Evolutionary conservation across 2,888 invertebrate genomes (phyloP).

Genomic region (Tetragnatha montana): DNA sequence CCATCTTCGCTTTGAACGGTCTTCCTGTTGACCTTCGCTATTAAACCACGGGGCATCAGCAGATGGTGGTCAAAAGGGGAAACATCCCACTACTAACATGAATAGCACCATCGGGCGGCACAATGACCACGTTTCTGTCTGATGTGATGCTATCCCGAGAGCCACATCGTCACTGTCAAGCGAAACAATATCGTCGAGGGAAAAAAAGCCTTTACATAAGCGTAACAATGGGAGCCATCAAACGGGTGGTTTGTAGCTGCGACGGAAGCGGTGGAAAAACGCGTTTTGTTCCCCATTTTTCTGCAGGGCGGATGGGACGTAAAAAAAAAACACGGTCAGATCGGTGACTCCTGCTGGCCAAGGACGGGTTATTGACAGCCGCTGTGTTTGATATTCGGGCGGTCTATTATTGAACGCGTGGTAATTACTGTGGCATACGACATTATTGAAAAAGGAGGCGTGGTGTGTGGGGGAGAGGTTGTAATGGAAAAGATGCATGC

Average conservation of each 20-base stretch:
- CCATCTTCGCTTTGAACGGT: background rate
- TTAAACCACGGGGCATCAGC: background rate
- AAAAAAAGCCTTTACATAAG: conserved; percentile 33
- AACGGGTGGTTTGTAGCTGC: conserved; percentile 21
- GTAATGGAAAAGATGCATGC: background rate
- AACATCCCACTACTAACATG: conserved; percentile 35
- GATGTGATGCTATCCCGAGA: conserved; percentile 29
- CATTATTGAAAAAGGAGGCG: background rate
- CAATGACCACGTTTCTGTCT: conserved; percentile 39
- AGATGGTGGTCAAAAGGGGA: conserved; percentile 6
- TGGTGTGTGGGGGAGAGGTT: background rate
- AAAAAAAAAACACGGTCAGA: background rate
- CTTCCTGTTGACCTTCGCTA: conserved; percentile 50
- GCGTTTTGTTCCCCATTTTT: conserved; percentile 37
- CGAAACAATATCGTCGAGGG: conserved; percentile 18
- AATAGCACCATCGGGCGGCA: conserved; percentile 18
- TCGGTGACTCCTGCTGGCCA: conserved; percentile 21
- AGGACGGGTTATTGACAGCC: conserved; percentile 51
- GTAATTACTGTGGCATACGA: conserved; percentile 6
- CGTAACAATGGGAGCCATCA: conserved; percentile 19
- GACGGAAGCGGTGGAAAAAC: conserved; percentile 27
- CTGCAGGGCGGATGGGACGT: background rate
- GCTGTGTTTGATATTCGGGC: background rate
- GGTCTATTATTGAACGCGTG: conserved; percentile 20
- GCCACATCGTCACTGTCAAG: conserved; percentile 23